Base-by-base conservation (phyloP, 2,888 invertebrate species). In the Sylvicola cinctus region DNA sequence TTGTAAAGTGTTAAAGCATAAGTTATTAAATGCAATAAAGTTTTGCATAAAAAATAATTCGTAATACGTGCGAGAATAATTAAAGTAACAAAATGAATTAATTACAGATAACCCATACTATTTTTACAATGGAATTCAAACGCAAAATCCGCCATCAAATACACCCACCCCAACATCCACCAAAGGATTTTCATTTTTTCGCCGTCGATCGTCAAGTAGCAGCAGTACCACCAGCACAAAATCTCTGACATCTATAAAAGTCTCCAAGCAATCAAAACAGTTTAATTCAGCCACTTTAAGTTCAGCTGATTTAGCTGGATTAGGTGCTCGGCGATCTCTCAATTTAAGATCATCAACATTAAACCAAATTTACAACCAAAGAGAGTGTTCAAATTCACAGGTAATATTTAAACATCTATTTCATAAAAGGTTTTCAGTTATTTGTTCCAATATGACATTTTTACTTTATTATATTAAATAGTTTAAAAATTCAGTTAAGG, bases 51-150 rank as follows among this genome's bases (percentile, higher is more conserved):
- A n/a, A n/a, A n/a, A n/a, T n/a, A n/a, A n/a, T n/a, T n/a, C n/a
- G n/a, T n/a, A n/a, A n/a, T n/a, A n/a, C n/a, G n/a, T n/a, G n/a
- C n/a, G n/a, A n/a, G n/a, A n/a, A n/a, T n/a, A n/a, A n/a, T n/a
- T n/a, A n/a, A n/a, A n/a, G n/a, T n/a, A n/a, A n/a, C n/a, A n/a
- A n/a, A n/a, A n/a, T n/a, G n/a, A n/a, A n/a, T n/a, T n/a, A n/a
- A n/a, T n/a, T n/a, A n/a, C 43, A 57, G 57, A 57, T 44, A 57
- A 57, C 46, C 57, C 57, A 13, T 55, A 54, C 39, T 57, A 57
- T 46, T 57, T 57, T 41, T 52, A 46, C 43, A 56, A 56, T 51
- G 20, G 16, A 12, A 55, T 57, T 33, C 27, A 13, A 12, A 4
- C 27, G 13, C 27, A 27, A 10, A 27, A 10, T 27, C 11, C 4